Evolutionary conservation across 2,888 invertebrate species (phyloP), one percentile per base, ranked within the genome.

Genomic region (Parapristionchus giblindavisi): DNA sequence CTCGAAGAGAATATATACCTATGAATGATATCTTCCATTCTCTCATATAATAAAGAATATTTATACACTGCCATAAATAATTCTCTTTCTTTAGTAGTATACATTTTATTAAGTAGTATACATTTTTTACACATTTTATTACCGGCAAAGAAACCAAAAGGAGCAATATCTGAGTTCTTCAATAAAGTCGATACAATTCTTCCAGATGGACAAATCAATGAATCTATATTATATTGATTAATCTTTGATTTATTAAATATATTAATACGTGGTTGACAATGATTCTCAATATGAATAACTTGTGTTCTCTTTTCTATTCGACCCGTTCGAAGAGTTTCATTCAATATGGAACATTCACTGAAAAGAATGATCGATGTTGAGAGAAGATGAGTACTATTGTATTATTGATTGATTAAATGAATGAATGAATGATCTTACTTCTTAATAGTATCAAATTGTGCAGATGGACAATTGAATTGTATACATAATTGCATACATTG

Each of bases 1-100:
- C 81, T 48, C 83, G 66, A 29, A 85, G 34, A 11, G 81, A 81
- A 32, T 73, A 43, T 34, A 76, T 40, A 6, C 84, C 81, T 75
- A 36, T n/a, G n/a, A n/a, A n/a, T n/a, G n/a, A n/a, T 34, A n/a
- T n/a, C n/a, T n/a, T n/a, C n/a, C n/a, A n/a, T n/a, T n/a, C n/a
- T n/a, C n/a, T n/a, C n/a, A n/a, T n/a, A n/a, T n/a, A n/a, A n/a
- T n/a, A n/a, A n/a, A n/a, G n/a, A n/a, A n/a, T n/a, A n/a, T n/a
- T n/a, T n/a, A n/a, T n/a, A n/a, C n/a, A n/a, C n/a, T n/a, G n/a
- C n/a, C n/a, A n/a, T n/a, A n/a, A n/a, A n/a, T n/a, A n/a, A n/a
- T n/a, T n/a, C n/a, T n/a, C n/a, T n/a, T n/a, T n/a, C n/a, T n/a
- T n/a, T n/a, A n/a, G n/a, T n/a, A n/a, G n/a, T n/a, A n/a, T n/a